These are phyloP conservation scores for Myzus persicae DNA, from an alignment of 1,140 invertebrate genomes.

Conservation along the genomic window DNA sequence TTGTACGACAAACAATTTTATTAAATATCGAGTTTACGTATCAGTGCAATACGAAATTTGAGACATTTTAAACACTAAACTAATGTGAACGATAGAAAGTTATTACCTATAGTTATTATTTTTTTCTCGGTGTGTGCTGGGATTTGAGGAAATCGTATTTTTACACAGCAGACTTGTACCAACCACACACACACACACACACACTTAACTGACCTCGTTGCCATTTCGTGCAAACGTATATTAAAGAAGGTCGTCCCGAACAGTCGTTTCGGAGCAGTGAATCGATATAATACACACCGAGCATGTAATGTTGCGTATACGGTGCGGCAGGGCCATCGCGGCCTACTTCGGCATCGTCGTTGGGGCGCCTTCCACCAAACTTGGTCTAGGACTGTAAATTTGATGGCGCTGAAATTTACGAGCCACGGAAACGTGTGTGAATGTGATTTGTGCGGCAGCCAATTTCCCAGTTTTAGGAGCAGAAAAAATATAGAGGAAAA, in stretches of 20 bases:
- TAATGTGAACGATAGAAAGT: neutral
- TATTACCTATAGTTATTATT: neutral
- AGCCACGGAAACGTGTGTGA: neutral
- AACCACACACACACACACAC: neutral
- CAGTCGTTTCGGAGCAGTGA: slow-evolving; percentile 1
- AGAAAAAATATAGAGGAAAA: neutral
- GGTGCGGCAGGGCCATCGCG: neutral
- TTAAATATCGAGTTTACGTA: neutral
- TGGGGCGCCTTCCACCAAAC: neutral
- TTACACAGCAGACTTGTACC: neutral
- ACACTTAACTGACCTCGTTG: neutral
- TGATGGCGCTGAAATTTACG: slow-evolving; percentile 16
- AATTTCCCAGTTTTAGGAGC: neutral
- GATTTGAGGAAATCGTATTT: neutral
- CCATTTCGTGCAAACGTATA: neutral
- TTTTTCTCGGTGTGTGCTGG: neutral
- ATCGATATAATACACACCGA: neutral
- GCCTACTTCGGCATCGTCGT: neutral
- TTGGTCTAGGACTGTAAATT: neutral
- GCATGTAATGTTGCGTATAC: neutral
- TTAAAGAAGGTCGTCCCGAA: neutral
- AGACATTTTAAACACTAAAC: neutral
- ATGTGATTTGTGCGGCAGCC: slow-evolving; percentile 23
- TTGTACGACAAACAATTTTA: neutral
- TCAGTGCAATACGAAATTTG: neutral